phyloP scores from a whole-genome alignment of 2,888 invertebrate genomes.

The Eutolmus rufibarbis region DNA sequence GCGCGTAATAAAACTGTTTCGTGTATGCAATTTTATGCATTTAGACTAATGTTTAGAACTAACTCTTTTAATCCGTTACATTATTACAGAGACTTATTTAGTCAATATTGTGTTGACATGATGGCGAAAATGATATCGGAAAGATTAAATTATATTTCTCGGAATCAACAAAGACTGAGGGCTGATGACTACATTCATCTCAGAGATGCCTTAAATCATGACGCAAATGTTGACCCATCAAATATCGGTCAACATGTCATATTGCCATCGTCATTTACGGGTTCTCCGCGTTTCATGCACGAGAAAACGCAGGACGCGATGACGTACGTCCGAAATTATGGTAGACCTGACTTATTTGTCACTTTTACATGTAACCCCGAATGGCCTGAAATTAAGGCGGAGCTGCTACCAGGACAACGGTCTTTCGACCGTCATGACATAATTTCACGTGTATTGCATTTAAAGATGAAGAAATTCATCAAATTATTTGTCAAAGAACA shows the following conservation, averaged over 20 bases:
- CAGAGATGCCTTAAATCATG: too few species aligned
- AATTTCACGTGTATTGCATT: not conserved
- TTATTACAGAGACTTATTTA: not conserved
- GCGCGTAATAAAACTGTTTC: too few species aligned
- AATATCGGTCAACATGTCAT: slow-evolving; percentile 27
- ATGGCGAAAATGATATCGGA: too few species aligned
- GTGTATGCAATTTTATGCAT: too few species aligned
- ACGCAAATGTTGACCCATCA: not conserved
- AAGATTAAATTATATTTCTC: too few species aligned
- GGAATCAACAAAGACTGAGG: not conserved
- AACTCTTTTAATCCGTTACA: too few species aligned
- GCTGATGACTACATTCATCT: slow-evolving; percentile 14
- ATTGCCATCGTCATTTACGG: slow-evolving; percentile 40
- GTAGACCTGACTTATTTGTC: slow-evolving; percentile 41
- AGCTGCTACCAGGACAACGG: not conserved
- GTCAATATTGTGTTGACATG: too few species aligned
- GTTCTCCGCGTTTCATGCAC: slow-evolving; percentile 42
- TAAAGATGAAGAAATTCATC: not conserved
- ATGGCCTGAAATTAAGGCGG: not conserved
- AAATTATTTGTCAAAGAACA: not conserved
- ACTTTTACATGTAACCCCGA: slow-evolving; percentile 13
- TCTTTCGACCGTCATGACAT: not conserved
- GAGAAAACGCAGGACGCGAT: slow-evolving; percentile 35
- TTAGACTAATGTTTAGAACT: too few species aligned
- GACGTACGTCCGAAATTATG: slow-evolving; percentile 40